These are phyloP conservation scores for Chrysogorgia sp. DNA, from an alignment of 92 coral and sea anemone genomes.

Conservation along the genomic window DNA sequence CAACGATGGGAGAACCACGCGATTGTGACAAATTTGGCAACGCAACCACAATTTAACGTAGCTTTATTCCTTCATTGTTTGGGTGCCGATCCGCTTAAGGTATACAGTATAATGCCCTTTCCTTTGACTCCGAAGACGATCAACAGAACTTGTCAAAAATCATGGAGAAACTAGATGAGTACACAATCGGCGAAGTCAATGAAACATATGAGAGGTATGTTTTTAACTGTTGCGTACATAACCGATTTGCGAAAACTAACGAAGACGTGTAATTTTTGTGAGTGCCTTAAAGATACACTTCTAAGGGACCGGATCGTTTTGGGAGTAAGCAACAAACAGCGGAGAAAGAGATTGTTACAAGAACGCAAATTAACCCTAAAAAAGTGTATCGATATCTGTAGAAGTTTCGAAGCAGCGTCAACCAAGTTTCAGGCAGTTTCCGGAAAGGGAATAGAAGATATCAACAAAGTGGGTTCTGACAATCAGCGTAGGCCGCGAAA, in stretches of 20 bases:
- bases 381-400: slow-evolving; percentile 52
- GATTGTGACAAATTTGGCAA: slow-evolving; percentile 38
- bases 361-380: slow-evolving; percentile 44
- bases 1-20: slow-evolving; percentile 44
- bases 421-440: slow-evolving; percentile 31
- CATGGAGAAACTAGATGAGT: slow-evolving; percentile 57
- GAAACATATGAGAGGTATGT: slow-evolving; percentile 62
- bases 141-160: slow-evolving; percentile 13
- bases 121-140: slow-evolving; percentile 31
- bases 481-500: slow-evolving; percentile 24
- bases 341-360: slow-evolving; percentile 34
- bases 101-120: slow-evolving; percentile 39
- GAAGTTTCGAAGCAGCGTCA: slow-evolving; percentile 43
- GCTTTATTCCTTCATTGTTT: slow-evolving; percentile 52
- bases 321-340: slow-evolving; percentile 21
- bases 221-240: slow-evolving; percentile 50
- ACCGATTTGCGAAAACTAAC: slow-evolving; percentile 55
- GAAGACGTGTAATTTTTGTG: slow-evolving; percentile 57
- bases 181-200: slow-evolving; percentile 55
- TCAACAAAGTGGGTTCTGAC: slow-evolving; percentile 24
- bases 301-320: slow-evolving; percentile 53
- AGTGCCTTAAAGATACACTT: slow-evolving; percentile 47
- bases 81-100: slow-evolving; percentile 50
- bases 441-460: slow-evolving; percentile 29
- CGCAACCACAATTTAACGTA: slow-evolving; percentile 46